Conservation (phyloP, 2,888 invertebrate species). For the Drosophila falleni region DNA sequence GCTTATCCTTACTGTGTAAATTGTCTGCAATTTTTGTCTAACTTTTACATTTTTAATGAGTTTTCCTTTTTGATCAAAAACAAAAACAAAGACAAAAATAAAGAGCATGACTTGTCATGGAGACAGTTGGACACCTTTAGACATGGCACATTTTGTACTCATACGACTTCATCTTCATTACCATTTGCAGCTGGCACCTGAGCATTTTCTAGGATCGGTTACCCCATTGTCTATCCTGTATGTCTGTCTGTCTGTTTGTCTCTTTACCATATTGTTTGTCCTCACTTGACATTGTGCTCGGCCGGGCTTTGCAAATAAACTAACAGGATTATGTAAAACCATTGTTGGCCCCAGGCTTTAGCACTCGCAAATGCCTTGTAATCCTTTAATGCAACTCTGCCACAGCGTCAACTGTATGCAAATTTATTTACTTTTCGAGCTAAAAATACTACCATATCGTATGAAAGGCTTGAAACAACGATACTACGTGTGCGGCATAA, state of each 20-base stretch:
- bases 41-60: conserved; percentile 54
- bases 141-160: conserved; percentile 35
- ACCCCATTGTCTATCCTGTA: conserved; percentile 25
- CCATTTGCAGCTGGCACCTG: conserved; percentile 49
- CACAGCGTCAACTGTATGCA: conserved; percentile 63
- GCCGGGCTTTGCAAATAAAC: conserved; percentile 58
- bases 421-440: conserved; percentile 72
- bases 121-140: conserved; percentile 39
- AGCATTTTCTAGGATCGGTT: conserved; percentile 51
- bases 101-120: conserved; percentile 54
- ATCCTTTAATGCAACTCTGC: conserved; percentile 68
- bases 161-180: conserved; percentile 70
- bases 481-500: conserved; percentile 56
- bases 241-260: conserved; percentile 26
- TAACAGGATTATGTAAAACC: conserved; percentile 75
- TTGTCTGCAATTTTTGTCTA: conserved; percentile 48
- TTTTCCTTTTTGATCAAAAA: conserved; percentile 20
- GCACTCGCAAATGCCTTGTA: conserved; percentile 49
- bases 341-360: conserved; percentile 57
- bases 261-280: conserved; percentile 52
- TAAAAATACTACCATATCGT: conserved; percentile 61
- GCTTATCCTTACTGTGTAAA: conserved; percentile 41
- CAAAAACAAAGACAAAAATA: not conserved
- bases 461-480: conserved; percentile 52
- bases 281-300: conserved; percentile 68